Percentiles rank a stretch among this genome's conserved stretches.
These are phyloP conservation scores for Pachyuromys duprasi DNA, from an alignment of 2,797 vertebrate species.

Conservation along the genomic window DNA sequence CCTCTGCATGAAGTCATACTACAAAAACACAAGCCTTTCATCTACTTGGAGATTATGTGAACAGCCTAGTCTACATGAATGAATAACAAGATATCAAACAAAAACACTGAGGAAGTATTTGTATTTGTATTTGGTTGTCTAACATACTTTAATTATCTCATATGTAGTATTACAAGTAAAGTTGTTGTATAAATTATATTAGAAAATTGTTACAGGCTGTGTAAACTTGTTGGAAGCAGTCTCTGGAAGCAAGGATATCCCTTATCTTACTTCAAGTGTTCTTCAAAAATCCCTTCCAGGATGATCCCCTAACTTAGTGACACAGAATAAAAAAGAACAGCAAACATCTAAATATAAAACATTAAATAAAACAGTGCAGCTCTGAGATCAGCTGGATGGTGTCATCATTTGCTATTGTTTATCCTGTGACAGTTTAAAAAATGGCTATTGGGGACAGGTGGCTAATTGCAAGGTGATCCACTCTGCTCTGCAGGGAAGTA, in stretches of 20 bases:
- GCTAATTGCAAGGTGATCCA: neutral
- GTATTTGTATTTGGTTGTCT: constrained; percentile 8
- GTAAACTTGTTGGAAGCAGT: neutral
- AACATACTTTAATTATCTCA: neutral
- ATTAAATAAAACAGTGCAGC: neutral
- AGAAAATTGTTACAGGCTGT: neutral
- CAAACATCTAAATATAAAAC: neutral
- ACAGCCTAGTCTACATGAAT: neutral
- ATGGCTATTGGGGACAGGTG: rapidly evolving
- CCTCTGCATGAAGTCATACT: neutral
- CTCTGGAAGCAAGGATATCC: neutral
- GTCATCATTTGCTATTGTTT: neutral
- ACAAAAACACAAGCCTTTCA: neutral
- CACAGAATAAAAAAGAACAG: neutral
- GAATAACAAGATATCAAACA: constrained; percentile 19
- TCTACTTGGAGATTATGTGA: neutral
- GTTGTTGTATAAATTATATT: neutral
- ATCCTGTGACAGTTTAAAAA: neutral
- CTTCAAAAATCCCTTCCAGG: neutral
- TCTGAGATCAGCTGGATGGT: neutral
- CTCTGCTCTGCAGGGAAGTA: neutral
- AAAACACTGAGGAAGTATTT: constrained; percentile 16
- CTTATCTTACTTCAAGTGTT: neutral
- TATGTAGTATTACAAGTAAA: neutral
- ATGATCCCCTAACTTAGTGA: neutral